phyloP scores from a whole-genome alignment of 2,797 vertebrate species.

The Etheostoma nigrum region DNA sequence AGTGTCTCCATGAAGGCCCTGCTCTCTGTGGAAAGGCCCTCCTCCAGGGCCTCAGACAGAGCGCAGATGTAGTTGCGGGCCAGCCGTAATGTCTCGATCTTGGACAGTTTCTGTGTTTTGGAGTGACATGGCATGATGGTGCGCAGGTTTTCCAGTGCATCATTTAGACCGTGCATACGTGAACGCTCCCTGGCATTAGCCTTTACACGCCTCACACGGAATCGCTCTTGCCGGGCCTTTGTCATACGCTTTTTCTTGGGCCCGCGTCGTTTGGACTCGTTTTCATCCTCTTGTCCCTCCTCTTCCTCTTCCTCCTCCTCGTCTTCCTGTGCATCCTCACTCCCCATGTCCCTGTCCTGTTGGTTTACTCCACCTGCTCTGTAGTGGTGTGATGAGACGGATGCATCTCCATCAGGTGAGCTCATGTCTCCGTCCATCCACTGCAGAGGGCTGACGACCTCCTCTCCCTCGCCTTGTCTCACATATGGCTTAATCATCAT shows the following conservation, averaged over 20 bases:
- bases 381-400: constrained; percentile 73
- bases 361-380: constrained; percentile 61
- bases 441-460: constrained; percentile 85
- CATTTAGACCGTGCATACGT: constrained; percentile 95
- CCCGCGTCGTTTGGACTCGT: constrained; percentile 91
- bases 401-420: constrained; percentile 86
- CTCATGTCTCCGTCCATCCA: constrained; percentile 89
- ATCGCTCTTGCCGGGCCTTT: constrained; percentile 93
- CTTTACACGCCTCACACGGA: constrained; percentile 92
- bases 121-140: constrained; percentile 98
- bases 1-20: constrained; percentile 94
- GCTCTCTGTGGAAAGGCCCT: constrained; percentile 89
- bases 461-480: constrained; percentile 86
- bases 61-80: constrained; percentile 98
- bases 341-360: constrained; percentile 75
- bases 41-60: constrained; percentile 94
- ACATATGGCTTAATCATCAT: constrained; percentile 89
- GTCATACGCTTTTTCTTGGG: constrained; percentile 99
- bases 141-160: constrained; percentile 93
- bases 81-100: constrained; percentile 95
- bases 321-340: constrained; percentile 84
- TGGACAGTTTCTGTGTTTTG: constrained; percentile 97
- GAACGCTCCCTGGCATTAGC: constrained; percentile 95
- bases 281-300: constrained; percentile 87
- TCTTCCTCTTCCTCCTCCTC: constrained; percentile 86